These are phyloP conservation scores for Mobula birostris DNA, from an alignment of 2,113 vertebrate genomes.

Conservation along the genomic window DNA sequence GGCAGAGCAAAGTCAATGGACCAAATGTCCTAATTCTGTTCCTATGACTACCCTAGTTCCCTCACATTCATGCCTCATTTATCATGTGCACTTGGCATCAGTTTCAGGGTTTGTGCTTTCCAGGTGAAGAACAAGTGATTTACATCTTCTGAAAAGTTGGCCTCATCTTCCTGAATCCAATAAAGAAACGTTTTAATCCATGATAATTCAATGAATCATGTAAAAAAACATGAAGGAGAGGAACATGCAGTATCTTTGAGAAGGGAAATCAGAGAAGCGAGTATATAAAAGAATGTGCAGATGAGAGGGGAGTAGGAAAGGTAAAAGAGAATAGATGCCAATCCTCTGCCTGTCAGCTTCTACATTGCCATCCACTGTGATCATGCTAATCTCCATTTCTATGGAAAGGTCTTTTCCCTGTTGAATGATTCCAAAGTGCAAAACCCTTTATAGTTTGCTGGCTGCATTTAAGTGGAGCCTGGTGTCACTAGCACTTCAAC, in stretches of 20 bases:
- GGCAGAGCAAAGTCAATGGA: too few species aligned
- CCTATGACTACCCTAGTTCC: neutral
- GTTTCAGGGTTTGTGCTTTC: neutral
- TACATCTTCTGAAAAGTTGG: neutral
- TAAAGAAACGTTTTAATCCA: neutral
- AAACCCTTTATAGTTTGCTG: neutral
- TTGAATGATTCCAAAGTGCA: neutral
- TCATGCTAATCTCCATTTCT: neutral
- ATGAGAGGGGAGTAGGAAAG: neutral
- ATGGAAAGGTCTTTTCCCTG: neutral
- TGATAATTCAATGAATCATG: too few species aligned
- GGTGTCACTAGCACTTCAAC: neutral
- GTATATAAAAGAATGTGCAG: neutral
- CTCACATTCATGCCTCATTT: neutral
- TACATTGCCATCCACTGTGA: neutral
- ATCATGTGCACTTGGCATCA: neutral
- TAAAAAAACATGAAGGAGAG: neutral
- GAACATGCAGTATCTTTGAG: neutral
- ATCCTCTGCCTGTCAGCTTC: too few species aligned
- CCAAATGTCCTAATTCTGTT: too few species aligned
- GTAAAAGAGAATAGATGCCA: neutral
- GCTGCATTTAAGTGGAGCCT: too few species aligned
- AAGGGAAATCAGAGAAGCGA: neutral
- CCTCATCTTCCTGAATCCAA: neutral
- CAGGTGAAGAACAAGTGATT: neutral